Evolutionary conservation across 2,113 vertebrate species (phyloP).

Genomic region (Menidia beryllina): DNA sequence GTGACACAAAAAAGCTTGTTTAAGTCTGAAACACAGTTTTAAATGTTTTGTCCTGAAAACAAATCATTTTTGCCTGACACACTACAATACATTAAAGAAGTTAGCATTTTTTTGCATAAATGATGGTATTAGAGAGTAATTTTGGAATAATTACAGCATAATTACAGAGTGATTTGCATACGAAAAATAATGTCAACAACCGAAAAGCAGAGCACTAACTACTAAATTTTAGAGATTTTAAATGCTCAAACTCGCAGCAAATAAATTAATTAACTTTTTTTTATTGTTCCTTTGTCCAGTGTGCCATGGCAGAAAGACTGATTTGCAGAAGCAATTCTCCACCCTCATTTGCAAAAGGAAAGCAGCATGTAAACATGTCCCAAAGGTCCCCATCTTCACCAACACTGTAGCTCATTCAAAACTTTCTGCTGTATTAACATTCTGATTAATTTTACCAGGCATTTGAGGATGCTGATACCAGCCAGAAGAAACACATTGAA

Average conservation of each 20-base stretch:
- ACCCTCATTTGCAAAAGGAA: slow-evolving; percentile 27
- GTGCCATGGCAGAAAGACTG: not conserved
- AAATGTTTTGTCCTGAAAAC: not conserved
- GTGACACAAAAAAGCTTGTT: not conserved
- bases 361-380: slow-evolving; percentile 41
- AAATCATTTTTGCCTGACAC: not conserved
- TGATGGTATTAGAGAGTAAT: too few relatives aligned
- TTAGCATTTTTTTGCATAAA: not conserved
- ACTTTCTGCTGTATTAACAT: slow-evolving; percentile 47
- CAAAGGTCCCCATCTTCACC: slow-evolving; percentile 39
- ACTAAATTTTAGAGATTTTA: too few relatives aligned
- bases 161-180: too few relatives aligned
- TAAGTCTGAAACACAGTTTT: not conserved
- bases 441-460: slow-evolving; percentile 58
- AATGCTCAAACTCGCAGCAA: too few relatives aligned
- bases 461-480: slow-evolving; percentile 45
- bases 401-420: slow-evolving; percentile 52
- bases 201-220: not conserved
- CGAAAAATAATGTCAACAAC: too few relatives aligned
- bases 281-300: too few relatives aligned
- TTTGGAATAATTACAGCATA: too few relatives aligned
- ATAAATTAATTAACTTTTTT: too few relatives aligned
- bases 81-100: not conserved
- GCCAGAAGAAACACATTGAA: slow-evolving; percentile 17
- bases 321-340: slow-evolving; percentile 19